Evolutionary conservation across 2,888 invertebrate species (phyloP).

Genomic region (Lepetodrilus schrolli): DNA sequence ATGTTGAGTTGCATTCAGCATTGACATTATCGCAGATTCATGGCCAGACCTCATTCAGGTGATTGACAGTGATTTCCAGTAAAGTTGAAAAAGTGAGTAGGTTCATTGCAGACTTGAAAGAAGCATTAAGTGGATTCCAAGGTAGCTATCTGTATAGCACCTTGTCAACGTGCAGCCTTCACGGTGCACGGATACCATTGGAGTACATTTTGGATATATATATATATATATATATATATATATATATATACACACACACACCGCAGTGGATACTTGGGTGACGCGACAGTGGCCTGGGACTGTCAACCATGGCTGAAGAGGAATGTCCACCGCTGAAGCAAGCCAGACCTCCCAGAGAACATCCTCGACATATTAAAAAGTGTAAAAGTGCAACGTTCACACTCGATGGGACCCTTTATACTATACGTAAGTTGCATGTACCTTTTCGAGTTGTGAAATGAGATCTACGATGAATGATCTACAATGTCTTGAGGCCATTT

Average conservation of each 20-base stretch:
- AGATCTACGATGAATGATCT: too few species aligned
- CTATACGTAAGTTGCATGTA: constrained; percentile 84
- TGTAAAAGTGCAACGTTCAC: constrained; percentile 91
- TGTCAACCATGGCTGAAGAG: background rate
- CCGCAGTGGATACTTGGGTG: background rate
- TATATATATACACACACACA: too few species aligned
- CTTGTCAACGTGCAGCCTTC: too few species aligned
- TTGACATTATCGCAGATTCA: too few species aligned
- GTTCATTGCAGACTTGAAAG: background rate
- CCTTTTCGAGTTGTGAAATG: too few species aligned
- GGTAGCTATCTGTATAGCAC: background rate
- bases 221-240: too few species aligned
- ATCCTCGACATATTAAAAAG: constrained; percentile 70
- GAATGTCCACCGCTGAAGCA: background rate
- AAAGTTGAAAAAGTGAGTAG: background rate
- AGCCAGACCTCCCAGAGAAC: constrained; percentile 29
- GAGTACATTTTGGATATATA: background rate
- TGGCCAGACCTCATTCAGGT: background rate
- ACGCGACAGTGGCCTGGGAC: too few species aligned
- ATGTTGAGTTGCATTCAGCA: too few species aligned
- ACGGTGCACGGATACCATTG: background rate
- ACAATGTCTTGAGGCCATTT: too few species aligned
- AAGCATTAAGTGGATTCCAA: background rate
- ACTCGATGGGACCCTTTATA: constrained; percentile 89
- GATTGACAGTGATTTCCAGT: background rate